A percentile compares a stretch with the other conserved stretches of the same genome.
Conservation (phyloP, 92 coral and sea anemone species). For the Pocillopora meandrina region DNA sequence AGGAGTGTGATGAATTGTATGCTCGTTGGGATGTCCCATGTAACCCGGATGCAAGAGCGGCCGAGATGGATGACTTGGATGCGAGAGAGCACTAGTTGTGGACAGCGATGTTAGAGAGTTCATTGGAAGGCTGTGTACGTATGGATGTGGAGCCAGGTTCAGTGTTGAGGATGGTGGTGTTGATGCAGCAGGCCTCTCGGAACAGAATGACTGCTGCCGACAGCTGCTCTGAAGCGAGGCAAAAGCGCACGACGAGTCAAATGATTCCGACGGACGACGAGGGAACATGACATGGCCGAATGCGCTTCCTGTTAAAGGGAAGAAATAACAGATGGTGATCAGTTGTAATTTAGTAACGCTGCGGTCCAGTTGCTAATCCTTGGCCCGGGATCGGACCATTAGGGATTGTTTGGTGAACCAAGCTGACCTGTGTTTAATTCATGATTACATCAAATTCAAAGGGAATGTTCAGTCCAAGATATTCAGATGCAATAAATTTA, state of each 20-base stretch:
- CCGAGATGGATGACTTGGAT: constrained; percentile 63
- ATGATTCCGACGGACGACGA: constrained; percentile 56
- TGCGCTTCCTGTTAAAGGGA: constrained; percentile 52
- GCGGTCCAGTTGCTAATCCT: too few species aligned
- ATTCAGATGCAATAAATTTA: too few species aligned
- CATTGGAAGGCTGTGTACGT: constrained; percentile 58
- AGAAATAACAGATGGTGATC: background rate
- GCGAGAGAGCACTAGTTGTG: constrained; percentile 59
- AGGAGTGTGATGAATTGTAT: constrained; percentile 85
- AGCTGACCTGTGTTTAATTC: too few species aligned
- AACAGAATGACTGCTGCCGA: constrained; percentile 73
- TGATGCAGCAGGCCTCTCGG: constrained; percentile 56
- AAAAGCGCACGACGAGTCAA: constrained; percentile 61
- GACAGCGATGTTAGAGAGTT: constrained; percentile 64
- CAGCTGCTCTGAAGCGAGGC: constrained; percentile 72
- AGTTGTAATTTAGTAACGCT: background rate
- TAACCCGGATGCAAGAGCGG: constrained; percentile 80
- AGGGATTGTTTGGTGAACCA: too few species aligned
- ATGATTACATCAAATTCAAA: too few species aligned
- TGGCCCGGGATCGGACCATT: too few species aligned
- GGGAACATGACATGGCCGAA: constrained; percentile 67
- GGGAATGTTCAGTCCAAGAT: too few species aligned
- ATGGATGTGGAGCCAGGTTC: constrained; percentile 62
- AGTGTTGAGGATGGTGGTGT: constrained; percentile 51
- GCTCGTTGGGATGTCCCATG: constrained; percentile 73